Evolutionary conservation across 2,888 invertebrate genomes (phyloP), one percentile per base, ranked within the genome.

Genomic region (Drosophila paucipuncta): DNA sequence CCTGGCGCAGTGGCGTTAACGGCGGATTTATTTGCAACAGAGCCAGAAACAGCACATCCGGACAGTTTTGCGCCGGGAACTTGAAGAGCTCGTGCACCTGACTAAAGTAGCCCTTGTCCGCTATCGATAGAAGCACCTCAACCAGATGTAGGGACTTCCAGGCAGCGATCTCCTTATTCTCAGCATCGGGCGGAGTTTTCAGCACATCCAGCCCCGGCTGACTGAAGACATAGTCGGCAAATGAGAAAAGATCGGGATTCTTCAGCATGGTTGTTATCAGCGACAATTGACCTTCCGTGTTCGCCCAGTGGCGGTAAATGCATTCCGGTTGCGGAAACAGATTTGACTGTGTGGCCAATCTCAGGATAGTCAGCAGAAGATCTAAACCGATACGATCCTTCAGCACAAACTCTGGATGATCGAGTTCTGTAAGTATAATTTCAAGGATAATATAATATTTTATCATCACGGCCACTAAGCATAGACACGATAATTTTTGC

Each of bases 111-210:
- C 98, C 98, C 75, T 96, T 95, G 84, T 99, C 99, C 3, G 98
- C 97, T 81, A 99, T 95, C 88, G 96, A 96, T 69, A 99, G 94
- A 59, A 99, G 94, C 35, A 97, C 94, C 92, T 99, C 99, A 1
- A 99, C 96, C 70, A 99, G 95, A 92, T 98, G 98, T 70, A 99
- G 93, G 4, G 98, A 98, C 80, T 98, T 96, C 99, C 99, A 99
- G 28, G 97, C 97, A 53, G 96, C 96, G 54, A 98, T 95, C 92
- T 99, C 99, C 92, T 98, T 97, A 92, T 98, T 98, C 86, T 99
- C 98, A 31, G 97, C 96, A 94, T 99, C 99, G 0, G 99, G 99
- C 9, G 97, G 97, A 16, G 98, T 97, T 94, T 99, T 99, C 47
- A 99, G 94, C 78, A 97, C 95, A 88, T 99, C 98, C 53, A 97